Conservation (phyloP, 2,888 invertebrate genomes). For the Synanthedon myopaeformis region DNA sequence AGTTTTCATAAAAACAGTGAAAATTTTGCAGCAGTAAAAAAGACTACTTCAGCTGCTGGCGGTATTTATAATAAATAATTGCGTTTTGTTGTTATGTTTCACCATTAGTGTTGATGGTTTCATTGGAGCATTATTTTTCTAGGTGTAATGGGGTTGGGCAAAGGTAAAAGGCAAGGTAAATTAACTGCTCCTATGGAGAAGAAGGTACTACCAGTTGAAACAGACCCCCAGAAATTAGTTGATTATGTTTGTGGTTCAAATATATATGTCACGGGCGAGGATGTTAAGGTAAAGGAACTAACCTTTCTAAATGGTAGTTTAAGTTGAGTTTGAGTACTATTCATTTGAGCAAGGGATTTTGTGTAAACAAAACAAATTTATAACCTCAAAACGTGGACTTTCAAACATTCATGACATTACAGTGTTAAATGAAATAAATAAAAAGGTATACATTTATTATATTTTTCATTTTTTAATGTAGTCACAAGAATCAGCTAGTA, state of each 20-base stretch:
- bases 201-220: conserved; percentile 84
- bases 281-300: conserved; percentile 71
- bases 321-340: too few relatives aligned
- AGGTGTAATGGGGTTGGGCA: conserved; percentile 66
- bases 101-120: neutral
- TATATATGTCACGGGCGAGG: conserved; percentile 82
- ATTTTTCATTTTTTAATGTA: too few relatives aligned
- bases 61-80: conserved; percentile 20
- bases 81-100: too few relatives aligned
- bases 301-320: too few relatives aligned
- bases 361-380: too few relatives aligned
- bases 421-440: too few relatives aligned
- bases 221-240: conserved; percentile 81
- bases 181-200: conserved; percentile 77
- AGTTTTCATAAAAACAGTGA: conserved; percentile 22
- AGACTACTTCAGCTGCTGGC: conserved; percentile 57
- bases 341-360: too few relatives aligned
- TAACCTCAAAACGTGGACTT: too few relatives aligned
- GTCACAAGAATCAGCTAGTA: too few relatives aligned
- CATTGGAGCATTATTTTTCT: conserved; percentile 4
- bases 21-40: conserved; percentile 41
- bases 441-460: too few relatives aligned
- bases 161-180: conserved; percentile 71
- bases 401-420: too few relatives aligned
- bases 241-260: conserved; percentile 89